Evolutionary conservation across 2,888 invertebrate genomes (phyloP).

Genomic region (Parapristionchus giblindavisi): DNA sequence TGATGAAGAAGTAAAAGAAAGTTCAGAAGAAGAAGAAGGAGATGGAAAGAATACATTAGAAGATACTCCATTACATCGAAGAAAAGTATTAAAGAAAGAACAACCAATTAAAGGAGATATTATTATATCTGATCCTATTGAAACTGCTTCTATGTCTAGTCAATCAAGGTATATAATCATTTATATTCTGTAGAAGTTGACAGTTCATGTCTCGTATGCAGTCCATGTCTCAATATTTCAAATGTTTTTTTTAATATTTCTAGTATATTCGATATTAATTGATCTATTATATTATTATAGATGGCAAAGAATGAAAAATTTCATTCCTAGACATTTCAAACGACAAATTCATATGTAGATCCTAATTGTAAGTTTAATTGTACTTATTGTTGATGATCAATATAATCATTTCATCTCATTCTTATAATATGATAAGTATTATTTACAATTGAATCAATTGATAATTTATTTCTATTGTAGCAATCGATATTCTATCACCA

Average conservation of each 20-base stretch:
- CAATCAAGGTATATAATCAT: background rate
- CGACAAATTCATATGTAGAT: slow-evolving; percentile 24
- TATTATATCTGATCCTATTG: slow-evolving; percentile 31
- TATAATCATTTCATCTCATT: background rate
- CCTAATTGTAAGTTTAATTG: slow-evolving; percentile 17
- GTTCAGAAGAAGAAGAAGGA: slow-evolving; percentile 2
- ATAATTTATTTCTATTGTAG: slow-evolving; percentile 44
- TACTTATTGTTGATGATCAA: background rate
- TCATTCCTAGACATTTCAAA: slow-evolving; percentile 32
- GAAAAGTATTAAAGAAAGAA: slow-evolving; percentile 11
- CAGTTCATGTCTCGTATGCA: too few relatives aligned
- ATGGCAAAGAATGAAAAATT: slow-evolving; percentile 35
- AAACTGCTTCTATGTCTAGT: slow-evolving; percentile 22
- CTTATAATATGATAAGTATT: background rate
- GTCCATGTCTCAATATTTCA: background rate
- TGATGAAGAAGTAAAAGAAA: background rate
- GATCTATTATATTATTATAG: background rate
- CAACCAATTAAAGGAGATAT: slow-evolving; percentile 13
- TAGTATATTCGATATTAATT: background rate
- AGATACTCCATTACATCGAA: slow-evolving; percentile 9
- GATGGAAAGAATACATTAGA: background rate
- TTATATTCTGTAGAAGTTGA: background rate
- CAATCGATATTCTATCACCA: slow-evolving; percentile 52
- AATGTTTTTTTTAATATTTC: background rate
- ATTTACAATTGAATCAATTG: background rate